Base-by-base conservation (phyloP, 2,113 vertebrate species). In the Aegithalos caudatus region DNA sequence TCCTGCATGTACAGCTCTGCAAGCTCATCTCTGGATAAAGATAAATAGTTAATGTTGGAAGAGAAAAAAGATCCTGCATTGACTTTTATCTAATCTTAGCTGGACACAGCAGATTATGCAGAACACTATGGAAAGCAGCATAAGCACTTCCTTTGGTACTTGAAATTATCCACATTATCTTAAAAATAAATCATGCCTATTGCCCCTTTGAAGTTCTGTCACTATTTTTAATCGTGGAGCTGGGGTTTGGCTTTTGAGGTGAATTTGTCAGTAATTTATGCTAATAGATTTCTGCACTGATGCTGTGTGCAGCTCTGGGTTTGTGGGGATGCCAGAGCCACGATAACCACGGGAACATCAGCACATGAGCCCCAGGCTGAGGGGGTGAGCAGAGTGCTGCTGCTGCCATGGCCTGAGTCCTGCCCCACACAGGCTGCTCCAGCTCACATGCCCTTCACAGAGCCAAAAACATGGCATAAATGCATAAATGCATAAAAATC, bases 201-300 rank as follows among this genome's bases (percentile, higher is more conserved):
- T 91, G 92, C 81, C 94, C 94, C 94, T 96, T 97, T 96, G 96
- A 97, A 96, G 95, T 95, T 88, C 89, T 67, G 79, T 86, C 88
- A 62, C 69, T 87, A 73, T 91, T 90, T 95, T 87, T 90, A 94
- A 86, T 65, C 54, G 3, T 0, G 21, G 87, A 90, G 93, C 48
- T 80, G 71, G 29, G 58, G 64, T 62, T 54, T 42, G 71, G 79
- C 33, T 94, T 81, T 92, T 88, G 48, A 82, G 87, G 88, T 92
- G 74, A 58, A 80, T 93, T 60, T 58, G 28, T 83, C 62, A 86
- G 90, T 86, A 94, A 94, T 97, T 90, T 90, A 95, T 96, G 95
- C 86, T 92, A 82, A 96, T 66, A 80, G 67, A 70, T 90, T 76
- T 69, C 78, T 56, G 78, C 1, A 0, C 69, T 74, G 24, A 27